Evolutionary conservation across 2,797 vertebrate species (phyloP).

Genomic region (Sebastes oblongus): DNA sequence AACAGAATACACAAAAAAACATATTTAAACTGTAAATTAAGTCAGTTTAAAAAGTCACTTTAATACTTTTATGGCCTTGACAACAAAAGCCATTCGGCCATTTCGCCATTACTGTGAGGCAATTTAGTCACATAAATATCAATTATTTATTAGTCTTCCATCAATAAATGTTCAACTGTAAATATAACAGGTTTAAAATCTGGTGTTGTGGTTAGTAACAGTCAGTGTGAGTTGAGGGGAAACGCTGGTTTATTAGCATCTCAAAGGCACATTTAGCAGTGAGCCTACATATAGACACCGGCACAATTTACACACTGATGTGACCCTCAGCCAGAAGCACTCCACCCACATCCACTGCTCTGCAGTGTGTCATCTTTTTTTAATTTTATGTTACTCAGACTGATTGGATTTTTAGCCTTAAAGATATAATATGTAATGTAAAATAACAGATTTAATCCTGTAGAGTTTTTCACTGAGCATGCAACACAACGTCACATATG

Average conservation of each 20-base stretch:
- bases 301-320: conserved; percentile 71
- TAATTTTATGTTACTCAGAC: not conserved
- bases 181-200: not conserved
- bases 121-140: not conserved
- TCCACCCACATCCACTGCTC: not conserved
- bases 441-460: not conserved
- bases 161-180: not conserved
- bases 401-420: not conserved
- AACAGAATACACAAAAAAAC: not conserved
- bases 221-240: conserved; percentile 12
- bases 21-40: not conserved
- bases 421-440: not conserved
- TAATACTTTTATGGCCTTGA: not conserved
- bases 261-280: conserved; percentile 69
- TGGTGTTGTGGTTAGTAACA: too few relatives aligned
- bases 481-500: not conserved
- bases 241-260: conserved; percentile 53
- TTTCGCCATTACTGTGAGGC: not conserved
- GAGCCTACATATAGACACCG: conserved; percentile 41
- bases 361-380: not conserved
- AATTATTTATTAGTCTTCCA: not conserved
- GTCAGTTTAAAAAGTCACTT: not conserved
- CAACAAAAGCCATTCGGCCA: not conserved
- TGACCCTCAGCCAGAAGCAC: conserved; percentile 26
- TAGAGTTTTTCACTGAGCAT: not conserved